phyloP scores from a whole-genome alignment of 2,113 vertebrate genomes.

The Anseranas semipalmata region DNA sequence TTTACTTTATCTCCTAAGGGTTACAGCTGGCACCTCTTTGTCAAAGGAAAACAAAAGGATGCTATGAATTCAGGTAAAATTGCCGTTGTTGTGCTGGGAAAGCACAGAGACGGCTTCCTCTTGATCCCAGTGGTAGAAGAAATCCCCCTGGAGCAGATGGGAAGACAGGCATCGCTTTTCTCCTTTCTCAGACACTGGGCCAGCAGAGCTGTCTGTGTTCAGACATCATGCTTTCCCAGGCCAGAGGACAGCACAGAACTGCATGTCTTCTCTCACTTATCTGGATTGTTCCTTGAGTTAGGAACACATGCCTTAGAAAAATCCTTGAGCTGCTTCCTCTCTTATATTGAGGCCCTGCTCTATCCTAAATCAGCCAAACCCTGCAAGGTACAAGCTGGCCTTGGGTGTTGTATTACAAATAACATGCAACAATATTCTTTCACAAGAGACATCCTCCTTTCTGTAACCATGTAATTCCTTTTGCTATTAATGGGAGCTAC shows the following conservation, averaged over 20 bases:
- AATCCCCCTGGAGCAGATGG: neutral
- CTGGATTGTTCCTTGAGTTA: neutral
- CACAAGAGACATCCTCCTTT: neutral
- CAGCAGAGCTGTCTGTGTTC: neutral
- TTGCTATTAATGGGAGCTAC: conserved; percentile 44
- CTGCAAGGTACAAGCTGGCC: neutral
- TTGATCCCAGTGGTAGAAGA: neutral
- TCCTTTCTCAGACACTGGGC: neutral
- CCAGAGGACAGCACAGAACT: neutral
- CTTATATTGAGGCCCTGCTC: neutral
- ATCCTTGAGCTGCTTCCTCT: neutral
- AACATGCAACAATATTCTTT: neutral
- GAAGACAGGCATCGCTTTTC: neutral
- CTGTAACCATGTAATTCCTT: neutral
- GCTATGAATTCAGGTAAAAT: neutral
- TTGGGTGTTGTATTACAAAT: conserved; percentile 18
- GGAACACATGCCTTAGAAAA: neutral
- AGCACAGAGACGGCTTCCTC: neutral
- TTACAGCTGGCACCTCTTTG: neutral
- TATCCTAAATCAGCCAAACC: neutral
- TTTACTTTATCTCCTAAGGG: neutral
- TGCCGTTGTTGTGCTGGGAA: neutral
- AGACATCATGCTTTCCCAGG: neutral
- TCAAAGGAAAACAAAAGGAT: neutral
- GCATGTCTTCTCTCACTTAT: neutral